Base-by-base conservation (phyloP, 2,797 vertebrate genomes). In the Paguma larvata region DNA sequence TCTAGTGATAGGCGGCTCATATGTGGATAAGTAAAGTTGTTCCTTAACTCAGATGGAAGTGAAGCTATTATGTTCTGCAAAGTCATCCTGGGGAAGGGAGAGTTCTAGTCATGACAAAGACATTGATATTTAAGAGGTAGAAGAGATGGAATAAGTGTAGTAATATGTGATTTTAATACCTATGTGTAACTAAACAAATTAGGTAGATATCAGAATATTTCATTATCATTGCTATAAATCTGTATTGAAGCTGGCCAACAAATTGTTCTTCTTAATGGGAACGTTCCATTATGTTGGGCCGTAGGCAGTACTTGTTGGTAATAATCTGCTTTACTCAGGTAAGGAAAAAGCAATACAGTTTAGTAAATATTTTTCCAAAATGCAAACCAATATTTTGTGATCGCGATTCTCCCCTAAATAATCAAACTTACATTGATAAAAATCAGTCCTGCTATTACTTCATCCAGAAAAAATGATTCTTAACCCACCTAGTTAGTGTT, bases 1-100 rank as follows among this genome's bases (percentile, higher is more conserved):
- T 85, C 56, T 38, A 82, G 23, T 19, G 38, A 72, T 6, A 68
- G 23, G 41, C 4, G 41, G 30, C 75, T 85, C 51, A 90, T 44
- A 51, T 62, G 32, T 34, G 9, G 77, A 32, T 59, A 85, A 12
- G 27, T n/a, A 67, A 72, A 85, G 6, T n/a, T 91, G 11, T 78
- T 95, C 82, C 56, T 78, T 85, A 82, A 83, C 68, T 94, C 23
- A 86, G 46, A 83, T 78, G 21, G 32, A 85, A 85, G 23, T 44
- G 7, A 88, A 75, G 9, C 9, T 84, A 80, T 27, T 16, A 75
- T 23, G 34, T 32, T 94, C 25, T 94, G 3, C n/a, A 79, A 85
- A 92, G 44, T 30, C 34, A 79, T 85, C 44, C 18, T 82, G 23
- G 56, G 84, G 46, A 72, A 80, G 1, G 65, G 41, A 48, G 27